Base-by-base conservation (phyloP, 2,888 invertebrate genomes). In the Pollenia labialis region DNA sequence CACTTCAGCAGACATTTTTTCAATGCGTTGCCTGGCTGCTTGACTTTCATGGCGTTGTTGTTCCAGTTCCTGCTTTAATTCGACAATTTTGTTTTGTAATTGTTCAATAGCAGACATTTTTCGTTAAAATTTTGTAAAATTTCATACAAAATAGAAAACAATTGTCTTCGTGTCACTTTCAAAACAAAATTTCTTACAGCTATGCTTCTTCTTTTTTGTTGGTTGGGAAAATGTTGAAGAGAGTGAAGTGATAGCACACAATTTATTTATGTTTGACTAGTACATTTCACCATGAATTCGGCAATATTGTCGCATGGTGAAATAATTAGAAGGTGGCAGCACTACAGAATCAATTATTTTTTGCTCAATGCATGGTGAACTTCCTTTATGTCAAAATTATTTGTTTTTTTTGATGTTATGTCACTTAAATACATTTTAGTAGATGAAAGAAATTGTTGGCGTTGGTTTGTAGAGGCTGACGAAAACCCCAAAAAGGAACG, bases 1-100 rank as follows among this genome's bases (percentile, higher is more conserved):
- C 11, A 99, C 99, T 95, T 99, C 98, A 0, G 97, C 95, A 60
- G 98, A 98, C 97, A 99, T 99, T 90, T 96, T 95, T 23, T 95
- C 94, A 90, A 98, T 98, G 94, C 97, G 98, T 89, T 95, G 94
- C 79, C 98, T 94, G 0, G 87, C 85, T 16, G 84, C 88, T 7
- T 88, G 89, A 10, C 85, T 85, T 44, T 85, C 84, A 18, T 74
- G 86, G 48, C 90, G 91, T 14, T 91, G 91, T 40, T 91, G 90
- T 68, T 95, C 95, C 42, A 97, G 93, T 90, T 96, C 95, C 9
- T 94, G 93, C 91, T 97, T 95, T 72, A 97, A 93, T 82, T 96
- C 95, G 81, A 94, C 94, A 18, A 97, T 94, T 92, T 94, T 95
- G 60, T 94, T 93, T 90, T 95, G 94, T 85, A 97, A 93, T 89